Conservation (phyloP, 2,113 vertebrate species). For the Picathartes gymnocephalus region DNA sequence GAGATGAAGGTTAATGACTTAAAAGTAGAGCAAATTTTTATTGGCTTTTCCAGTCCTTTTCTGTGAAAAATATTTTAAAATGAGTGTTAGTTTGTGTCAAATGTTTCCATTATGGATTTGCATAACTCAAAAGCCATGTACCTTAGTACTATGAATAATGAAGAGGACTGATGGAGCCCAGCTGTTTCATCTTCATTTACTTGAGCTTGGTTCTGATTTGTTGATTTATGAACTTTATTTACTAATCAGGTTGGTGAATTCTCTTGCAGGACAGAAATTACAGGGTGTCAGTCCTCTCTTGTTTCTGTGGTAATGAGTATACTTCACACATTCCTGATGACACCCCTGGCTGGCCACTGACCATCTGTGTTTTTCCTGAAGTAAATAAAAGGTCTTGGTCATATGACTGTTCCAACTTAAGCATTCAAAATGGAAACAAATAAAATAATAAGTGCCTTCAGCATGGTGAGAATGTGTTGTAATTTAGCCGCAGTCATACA, state of each 20-base stretch:
- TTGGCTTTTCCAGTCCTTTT: conserved; percentile 36
- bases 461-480: background rate
- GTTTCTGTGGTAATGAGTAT: conserved; percentile 63
- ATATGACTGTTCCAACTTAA: background rate
- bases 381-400: conserved; percentile 43
- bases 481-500: background rate
- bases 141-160: background rate
- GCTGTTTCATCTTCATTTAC: conserved; percentile 17
- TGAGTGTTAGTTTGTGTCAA: background rate
- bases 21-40: background rate
- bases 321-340: conserved; percentile 58
- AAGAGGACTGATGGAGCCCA: background rate
- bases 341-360: conserved; percentile 56
- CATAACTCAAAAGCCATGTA: background rate
- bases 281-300: conserved; percentile 39
- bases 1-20: conserved; percentile 25
- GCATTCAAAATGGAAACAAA: conserved; percentile 35
- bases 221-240: conserved; percentile 66
- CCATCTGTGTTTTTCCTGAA: conserved; percentile 52
- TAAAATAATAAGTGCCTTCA: background rate
- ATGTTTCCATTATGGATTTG: background rate
- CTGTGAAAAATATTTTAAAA: conserved; percentile 45
- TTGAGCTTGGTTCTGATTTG: conserved; percentile 60
- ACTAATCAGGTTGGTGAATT: conserved; percentile 46
- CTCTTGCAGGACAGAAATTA: conserved; percentile 64